Base-by-base conservation (phyloP, 2,888 invertebrate genomes). In the Drosophila niveifrons region DNA sequence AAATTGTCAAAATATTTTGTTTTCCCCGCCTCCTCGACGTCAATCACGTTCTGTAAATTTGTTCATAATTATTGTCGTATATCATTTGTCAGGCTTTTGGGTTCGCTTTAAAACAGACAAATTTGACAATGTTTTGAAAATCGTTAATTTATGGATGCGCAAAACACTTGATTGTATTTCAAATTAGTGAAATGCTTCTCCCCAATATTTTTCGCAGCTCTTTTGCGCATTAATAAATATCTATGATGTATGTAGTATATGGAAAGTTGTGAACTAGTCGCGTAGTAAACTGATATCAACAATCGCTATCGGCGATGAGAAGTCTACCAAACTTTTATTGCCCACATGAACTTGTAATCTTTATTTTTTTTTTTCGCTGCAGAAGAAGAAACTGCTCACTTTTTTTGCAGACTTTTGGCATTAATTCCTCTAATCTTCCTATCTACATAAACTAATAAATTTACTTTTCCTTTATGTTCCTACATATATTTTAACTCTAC, bases 11-110 rank as follows among this genome's bases (percentile, higher is more conserved):
- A 76, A 63, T 76, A 72, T 66, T 64, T 18, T 57, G 52, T 53
- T 57, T 67, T 57, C 2, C 43, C 18, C 31, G 3, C 15, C 29
- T 7, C 44, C 52, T 17, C 17, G 18, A 70, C 78, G 78, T 78
- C 75, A 78, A 75, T 78, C 78, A 75, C 78, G 51, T 78, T 66
- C 34, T 53, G 78, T 59, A 52, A 78, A 75, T 73, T 62, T 75
- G 65, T 39, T 41, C 58, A 73, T 78, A 78, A 75, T 78, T 77
- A 68, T 75, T 64, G 64, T 64, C 53, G 73, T 67, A 64, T 65
- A 72, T 57, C 57, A 75, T 77, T 75, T 77, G 71, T 51, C 57
- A 31, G 58, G 46, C 55, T 58, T 47, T 62, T 53, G 17, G 55
- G 51, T 34, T 29, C 28, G 23, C 23, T 58, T 58, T 58, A 44